Percentiles rank a stretch among this genome's conserved stretches.
Conservation (phyloP, 2,113 vertebrate species). For the Psophia crepitans region DNA sequence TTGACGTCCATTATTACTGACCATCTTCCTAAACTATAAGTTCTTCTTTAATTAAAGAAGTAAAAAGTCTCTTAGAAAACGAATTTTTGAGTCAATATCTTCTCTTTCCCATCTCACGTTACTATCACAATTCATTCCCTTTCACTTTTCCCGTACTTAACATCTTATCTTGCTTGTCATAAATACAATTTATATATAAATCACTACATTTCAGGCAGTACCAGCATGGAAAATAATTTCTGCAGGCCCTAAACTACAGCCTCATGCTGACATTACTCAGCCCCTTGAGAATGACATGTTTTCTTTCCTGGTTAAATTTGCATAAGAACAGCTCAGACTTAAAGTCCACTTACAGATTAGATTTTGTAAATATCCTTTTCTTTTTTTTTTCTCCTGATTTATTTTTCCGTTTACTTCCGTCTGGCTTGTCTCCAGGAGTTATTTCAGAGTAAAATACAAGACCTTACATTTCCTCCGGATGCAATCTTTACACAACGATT, state of each 20-base stretch:
- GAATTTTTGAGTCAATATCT: not conserved
- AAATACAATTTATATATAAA: not conserved
- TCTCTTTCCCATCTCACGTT: not conserved
- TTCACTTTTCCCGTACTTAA: not conserved
- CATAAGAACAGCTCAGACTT: not conserved
- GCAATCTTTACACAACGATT: not conserved
- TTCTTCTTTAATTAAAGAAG: not conserved
- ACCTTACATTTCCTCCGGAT: not conserved
- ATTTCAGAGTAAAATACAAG: not conserved
- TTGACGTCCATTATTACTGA: not conserved
- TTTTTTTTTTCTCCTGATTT: not conserved
- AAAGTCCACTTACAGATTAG: not conserved
- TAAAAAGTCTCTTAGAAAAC: not conserved
- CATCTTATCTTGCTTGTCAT: not conserved
- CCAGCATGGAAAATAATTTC: not conserved
- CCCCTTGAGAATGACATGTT: not conserved
- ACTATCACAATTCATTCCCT: not conserved
- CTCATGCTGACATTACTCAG: not conserved
- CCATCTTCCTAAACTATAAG: not conserved
- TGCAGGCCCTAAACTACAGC: not conserved
- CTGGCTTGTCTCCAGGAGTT: not conserved
- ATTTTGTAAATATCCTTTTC: not conserved
- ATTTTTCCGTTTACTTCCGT: not conserved
- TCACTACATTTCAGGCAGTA: not conserved
- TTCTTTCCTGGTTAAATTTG: not conserved